phyloP scores from a whole-genome alignment of 2,888 invertebrate species.

The Cataglyphis albicans region DNA sequence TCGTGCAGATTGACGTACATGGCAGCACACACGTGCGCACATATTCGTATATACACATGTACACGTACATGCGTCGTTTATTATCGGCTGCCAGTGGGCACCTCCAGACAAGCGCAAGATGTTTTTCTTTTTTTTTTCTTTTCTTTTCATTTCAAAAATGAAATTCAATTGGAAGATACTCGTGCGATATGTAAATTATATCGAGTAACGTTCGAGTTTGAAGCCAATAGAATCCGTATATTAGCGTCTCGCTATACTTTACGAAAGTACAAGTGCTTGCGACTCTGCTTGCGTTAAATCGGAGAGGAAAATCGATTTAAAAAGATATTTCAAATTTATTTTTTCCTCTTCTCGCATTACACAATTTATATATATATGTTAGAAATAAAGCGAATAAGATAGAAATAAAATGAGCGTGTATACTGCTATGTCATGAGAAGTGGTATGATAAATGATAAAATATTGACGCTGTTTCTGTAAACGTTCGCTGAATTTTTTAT shows the following conservation, averaged over 20 bases:
- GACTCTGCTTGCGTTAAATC: slow-evolving; percentile 52
- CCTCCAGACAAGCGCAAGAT: slow-evolving; percentile 53
- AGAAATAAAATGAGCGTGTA: background rate
- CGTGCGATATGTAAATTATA: slow-evolving; percentile 46
- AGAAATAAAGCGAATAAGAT: background rate
- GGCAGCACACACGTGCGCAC: slow-evolving; percentile 70
- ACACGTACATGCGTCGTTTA: slow-evolving; percentile 39
- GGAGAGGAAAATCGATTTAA: background rate
- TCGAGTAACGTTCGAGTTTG: slow-evolving; percentile 58
- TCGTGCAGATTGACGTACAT: slow-evolving; percentile 80
- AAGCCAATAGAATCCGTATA: slow-evolving; percentile 60
- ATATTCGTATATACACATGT: slow-evolving; percentile 67
- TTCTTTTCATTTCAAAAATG: slow-evolving; percentile 21
- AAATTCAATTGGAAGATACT: slow-evolving; percentile 55
- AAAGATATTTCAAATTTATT: background rate
- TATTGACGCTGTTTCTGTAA: slow-evolving; percentile 16
- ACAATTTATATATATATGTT: background rate
- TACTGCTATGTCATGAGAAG: background rate
- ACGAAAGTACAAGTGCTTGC: slow-evolving; percentile 54
- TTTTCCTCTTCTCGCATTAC: background rate
- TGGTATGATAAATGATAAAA: slow-evolving; percentile 3
- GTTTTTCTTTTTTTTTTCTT: slow-evolving; percentile 45
- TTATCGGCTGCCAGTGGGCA: slow-evolving; percentile 47
- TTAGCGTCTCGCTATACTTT: slow-evolving; percentile 43
- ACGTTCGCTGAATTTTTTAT: slow-evolving; percentile 37